These are phyloP conservation scores for Spheniscus humboldti DNA, from an alignment of 2,797 vertebrate genomes.

Conservation along the genomic window DNA sequence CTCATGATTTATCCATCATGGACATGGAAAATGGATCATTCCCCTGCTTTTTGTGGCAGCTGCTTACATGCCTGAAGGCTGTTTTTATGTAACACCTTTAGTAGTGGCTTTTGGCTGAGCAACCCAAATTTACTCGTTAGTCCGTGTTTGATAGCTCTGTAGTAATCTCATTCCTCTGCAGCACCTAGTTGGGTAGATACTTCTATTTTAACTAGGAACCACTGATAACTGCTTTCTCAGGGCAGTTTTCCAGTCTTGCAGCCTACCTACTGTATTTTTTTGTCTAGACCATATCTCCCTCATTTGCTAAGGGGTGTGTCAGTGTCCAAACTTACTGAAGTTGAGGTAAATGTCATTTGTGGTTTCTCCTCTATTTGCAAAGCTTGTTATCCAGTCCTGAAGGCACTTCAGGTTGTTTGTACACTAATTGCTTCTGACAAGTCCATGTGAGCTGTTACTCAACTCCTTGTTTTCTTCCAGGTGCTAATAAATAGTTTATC, in stretches of 20 bases:
- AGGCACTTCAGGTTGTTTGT: constrained; percentile 30
- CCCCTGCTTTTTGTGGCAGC: not conserved
- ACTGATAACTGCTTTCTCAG: not conserved
- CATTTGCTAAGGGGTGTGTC: not conserved
- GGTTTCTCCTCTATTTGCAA: constrained; percentile 6
- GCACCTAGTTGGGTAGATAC: not conserved
- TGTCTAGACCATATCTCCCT: not conserved
- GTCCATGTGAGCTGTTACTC: constrained; percentile 31
- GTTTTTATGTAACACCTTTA: not conserved
- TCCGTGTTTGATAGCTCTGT: not conserved
- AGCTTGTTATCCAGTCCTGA: constrained; percentile 32
- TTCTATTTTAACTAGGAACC: not conserved
- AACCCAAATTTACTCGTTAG: not conserved
- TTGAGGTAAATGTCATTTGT: constrained; percentile 15
- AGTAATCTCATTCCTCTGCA: not conserved
- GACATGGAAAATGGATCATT: not conserved
- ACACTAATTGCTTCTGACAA: constrained; percentile 31
- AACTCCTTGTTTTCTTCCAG: constrained; percentile 31
- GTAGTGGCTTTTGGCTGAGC: not conserved
- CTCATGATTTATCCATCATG: not conserved
- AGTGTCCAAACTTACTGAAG: not conserved
- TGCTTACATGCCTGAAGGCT: not conserved
- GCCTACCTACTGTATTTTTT: not conserved
- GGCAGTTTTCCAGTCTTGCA: not conserved
- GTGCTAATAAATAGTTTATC: not conserved